phyloP scores from a whole-genome alignment of 2,113 vertebrate species.

The Syngnathus scovelli region DNA sequence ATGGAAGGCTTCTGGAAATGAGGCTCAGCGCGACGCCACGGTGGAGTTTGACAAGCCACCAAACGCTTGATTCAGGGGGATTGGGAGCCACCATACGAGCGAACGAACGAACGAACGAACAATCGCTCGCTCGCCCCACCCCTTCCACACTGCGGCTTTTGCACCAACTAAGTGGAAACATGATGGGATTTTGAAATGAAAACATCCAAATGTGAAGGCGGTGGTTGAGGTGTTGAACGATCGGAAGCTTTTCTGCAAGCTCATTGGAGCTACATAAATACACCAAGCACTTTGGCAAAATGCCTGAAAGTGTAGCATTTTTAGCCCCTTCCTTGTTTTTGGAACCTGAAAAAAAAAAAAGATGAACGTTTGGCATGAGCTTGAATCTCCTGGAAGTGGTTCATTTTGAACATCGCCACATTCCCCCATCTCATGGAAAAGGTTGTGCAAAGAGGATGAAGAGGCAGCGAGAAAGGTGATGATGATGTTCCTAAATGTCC shows the following conservation, averaged over 20 bases:
- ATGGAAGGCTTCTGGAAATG: constrained; percentile 43
- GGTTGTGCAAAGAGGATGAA: too few species aligned
- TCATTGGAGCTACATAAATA: neutral
- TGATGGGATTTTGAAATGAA: neutral
- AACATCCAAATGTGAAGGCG: neutral
- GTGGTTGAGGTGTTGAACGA: neutral
- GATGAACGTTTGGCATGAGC: too few species aligned
- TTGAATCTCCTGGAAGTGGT: too few species aligned
- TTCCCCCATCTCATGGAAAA: too few species aligned
- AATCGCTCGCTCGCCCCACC: too few species aligned
- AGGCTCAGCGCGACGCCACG: neutral
- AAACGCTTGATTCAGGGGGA: neutral
- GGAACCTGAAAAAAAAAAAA: too few species aligned
- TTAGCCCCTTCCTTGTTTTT: neutral
- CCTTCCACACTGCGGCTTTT: too few species aligned
- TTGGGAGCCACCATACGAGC: neutral
- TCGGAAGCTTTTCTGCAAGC: neutral
- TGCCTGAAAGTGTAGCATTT: neutral
- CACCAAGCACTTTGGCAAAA: neutral
- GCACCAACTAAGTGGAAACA: too few species aligned
- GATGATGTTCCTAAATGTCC: neutral
- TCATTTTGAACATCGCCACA: too few species aligned
- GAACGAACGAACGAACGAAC: too few species aligned
- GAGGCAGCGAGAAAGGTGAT: neutral
- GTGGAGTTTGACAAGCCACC: neutral